Conservation (phyloP, 2,113 vertebrate species). For the Vulpes vulpes region DNA sequence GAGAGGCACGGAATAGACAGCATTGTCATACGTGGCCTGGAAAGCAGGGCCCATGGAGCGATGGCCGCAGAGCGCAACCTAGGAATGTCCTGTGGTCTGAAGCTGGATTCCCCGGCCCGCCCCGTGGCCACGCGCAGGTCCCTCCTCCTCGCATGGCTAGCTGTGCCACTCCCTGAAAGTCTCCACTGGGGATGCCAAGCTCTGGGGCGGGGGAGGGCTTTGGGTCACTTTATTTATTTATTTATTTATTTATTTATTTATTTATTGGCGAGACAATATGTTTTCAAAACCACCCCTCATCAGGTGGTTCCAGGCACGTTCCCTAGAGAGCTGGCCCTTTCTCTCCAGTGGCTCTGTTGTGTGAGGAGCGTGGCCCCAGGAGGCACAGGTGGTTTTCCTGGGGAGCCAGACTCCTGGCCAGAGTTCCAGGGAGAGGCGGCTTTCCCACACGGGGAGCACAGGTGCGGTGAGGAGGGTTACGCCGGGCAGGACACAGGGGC, state of each 20-base stretch:
- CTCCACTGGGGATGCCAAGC: background rate
- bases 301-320: background rate
- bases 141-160: background rate
- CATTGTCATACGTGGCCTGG: background rate
- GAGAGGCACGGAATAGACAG: background rate
- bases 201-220: no score
- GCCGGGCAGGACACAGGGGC: no score
- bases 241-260: background rate
- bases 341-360: background rate
- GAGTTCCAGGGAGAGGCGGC: background rate
- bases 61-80: background rate
- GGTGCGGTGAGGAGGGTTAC: background rate
- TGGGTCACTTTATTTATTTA: background rate
- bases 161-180: background rate
- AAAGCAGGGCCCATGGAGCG: background rate
- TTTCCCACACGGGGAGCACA: background rate
- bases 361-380: background rate
- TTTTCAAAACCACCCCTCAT: background rate
- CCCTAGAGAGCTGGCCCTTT: background rate
- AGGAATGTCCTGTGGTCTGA: background rate
- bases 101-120: background rate
- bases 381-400: background rate
- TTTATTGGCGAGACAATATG: background rate
- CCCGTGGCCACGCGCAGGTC: background rate
- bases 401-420: background rate